A percentile compares a stretch with the other conserved stretches of the same genome.
These are phyloP conservation scores for Crossaster papposus DNA, from an alignment of 53 echinoderm and acorn worm species.

Conservation along the genomic window DNA sequence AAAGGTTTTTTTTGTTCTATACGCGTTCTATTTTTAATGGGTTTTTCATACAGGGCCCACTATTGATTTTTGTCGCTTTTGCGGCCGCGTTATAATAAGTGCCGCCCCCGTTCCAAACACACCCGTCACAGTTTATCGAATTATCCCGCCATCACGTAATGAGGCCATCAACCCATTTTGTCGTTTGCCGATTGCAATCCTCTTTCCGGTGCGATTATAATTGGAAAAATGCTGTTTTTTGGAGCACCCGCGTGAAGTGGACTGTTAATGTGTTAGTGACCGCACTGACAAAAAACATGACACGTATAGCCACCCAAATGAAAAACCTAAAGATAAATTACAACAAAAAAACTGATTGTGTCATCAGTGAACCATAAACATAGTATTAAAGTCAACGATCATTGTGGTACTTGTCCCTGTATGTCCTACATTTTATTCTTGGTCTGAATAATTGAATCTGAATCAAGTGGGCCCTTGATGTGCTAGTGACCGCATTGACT, in stretches of 20 bases:
- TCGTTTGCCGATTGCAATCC: slow-evolving; percentile 18
- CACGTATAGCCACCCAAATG: not conserved
- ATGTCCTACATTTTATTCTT: not conserved
- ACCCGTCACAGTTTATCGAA: slow-evolving; percentile 35
- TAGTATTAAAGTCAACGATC: not conserved
- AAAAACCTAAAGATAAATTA: not conserved
- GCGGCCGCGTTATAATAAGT: slow-evolving; percentile 15
- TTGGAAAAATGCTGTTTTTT: slow-evolving; percentile 44
- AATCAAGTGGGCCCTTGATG: not conserved
- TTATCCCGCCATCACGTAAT: slow-evolving; percentile 44
- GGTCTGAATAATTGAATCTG: slow-evolving; percentile 5
- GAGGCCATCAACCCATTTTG: slow-evolving; percentile 47
- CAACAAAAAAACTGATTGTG: slow-evolving; percentile 1
- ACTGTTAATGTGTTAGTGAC: slow-evolving; percentile 44
- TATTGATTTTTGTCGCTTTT: slow-evolving; percentile 18
- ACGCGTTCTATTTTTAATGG: not conserved
- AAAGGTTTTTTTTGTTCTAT: not conserved
- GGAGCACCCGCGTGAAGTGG: slow-evolving; percentile 22
- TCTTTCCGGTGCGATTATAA: slow-evolving; percentile 12
- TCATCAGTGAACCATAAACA: not conserved
- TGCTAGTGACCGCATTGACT: not conserved
- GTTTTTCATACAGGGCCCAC: not conserved
- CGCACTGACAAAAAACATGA: slow-evolving; percentile 1
- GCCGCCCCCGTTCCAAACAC: slow-evolving; percentile 14
- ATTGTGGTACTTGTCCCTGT: not conserved